Percentiles rank a stretch among this genome's conserved stretches.
Conservation (phyloP, 2,888 invertebrate genomes). For the Lumbricus terrestris region DNA sequence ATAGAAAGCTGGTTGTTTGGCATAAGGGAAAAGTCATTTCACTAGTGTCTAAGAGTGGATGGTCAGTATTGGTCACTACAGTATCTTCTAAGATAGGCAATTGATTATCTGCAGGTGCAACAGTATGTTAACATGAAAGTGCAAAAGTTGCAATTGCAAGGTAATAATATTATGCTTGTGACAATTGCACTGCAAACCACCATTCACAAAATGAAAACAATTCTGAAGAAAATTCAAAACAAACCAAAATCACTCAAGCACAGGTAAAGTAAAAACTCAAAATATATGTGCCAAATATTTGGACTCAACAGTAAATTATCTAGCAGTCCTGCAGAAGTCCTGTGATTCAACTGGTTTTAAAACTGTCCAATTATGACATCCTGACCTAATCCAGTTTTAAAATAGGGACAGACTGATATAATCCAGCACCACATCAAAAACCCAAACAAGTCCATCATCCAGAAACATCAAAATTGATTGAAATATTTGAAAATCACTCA, state of each 20-base stretch:
- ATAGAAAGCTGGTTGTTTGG: background rate
- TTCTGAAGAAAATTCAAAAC: background rate
- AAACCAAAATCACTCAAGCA: background rate
- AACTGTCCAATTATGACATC: background rate
- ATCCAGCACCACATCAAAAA: background rate
- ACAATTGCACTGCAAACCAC: background rate
- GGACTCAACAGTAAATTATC: too few species aligned
- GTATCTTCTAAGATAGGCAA: background rate
- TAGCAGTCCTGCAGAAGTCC: background rate
- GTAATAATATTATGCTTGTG: background rate
- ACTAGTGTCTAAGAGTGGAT: background rate
- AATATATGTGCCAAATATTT: too few species aligned
- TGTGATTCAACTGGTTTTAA: background rate
- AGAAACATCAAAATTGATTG: constrained; percentile 3
- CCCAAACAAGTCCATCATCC: background rate
- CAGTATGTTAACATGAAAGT: too few species aligned
- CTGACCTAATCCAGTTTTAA: background rate
- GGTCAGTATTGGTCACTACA: background rate
- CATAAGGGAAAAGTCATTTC: background rate
- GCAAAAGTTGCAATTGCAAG: background rate
- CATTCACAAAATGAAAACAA: background rate
- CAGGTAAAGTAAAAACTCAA: background rate
- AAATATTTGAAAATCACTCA: background rate
- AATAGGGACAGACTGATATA: background rate
- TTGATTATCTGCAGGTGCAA: background rate